Conservation (phyloP, 2,888 invertebrate species). For the Alsophila aescularia region DNA sequence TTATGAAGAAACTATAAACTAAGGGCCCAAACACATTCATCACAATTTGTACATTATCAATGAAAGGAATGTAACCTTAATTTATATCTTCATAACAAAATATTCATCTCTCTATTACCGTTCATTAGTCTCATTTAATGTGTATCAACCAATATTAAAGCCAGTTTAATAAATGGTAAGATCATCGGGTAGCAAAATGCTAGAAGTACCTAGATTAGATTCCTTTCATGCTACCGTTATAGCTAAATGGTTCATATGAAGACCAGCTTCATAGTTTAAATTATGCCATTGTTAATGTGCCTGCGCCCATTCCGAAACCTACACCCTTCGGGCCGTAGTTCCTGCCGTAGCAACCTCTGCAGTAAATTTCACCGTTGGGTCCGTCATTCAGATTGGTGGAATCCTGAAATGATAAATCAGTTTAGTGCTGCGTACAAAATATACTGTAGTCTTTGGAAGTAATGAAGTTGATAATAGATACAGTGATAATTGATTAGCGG, state of each 20-base stretch:
- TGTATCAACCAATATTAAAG: slow-evolving; percentile 82
- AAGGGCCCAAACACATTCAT: slow-evolving; percentile 84
- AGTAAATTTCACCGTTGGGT: slow-evolving; percentile 97
- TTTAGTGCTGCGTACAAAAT: background rate
- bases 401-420: slow-evolving; percentile 80
- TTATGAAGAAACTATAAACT: slow-evolving; percentile 83
- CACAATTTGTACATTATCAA: slow-evolving; percentile 76
- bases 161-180: slow-evolving; percentile 83
- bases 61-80: slow-evolving; percentile 85
- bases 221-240: slow-evolving; percentile 74
- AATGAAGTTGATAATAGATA: too few species aligned
- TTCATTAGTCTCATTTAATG: slow-evolving; percentile 75
- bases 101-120: slow-evolving; percentile 64
- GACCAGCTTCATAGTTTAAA: slow-evolving; percentile 73
- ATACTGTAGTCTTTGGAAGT: too few species aligned
- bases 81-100: slow-evolving; percentile 82
- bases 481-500: too few species aligned
- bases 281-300: slow-evolving; percentile 95
- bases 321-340: slow-evolving; percentile 95
- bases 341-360: slow-evolving; percentile 94
- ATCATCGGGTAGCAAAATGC: slow-evolving; percentile 69
- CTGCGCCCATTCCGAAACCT: slow-evolving; percentile 96
- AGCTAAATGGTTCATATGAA: slow-evolving; percentile 67
- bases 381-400: slow-evolving; percentile 96
- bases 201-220: slow-evolving; percentile 62